Evolutionary conservation across 2,888 invertebrate species (phyloP).

Genomic region (Drosophila imparisetae): DNA sequence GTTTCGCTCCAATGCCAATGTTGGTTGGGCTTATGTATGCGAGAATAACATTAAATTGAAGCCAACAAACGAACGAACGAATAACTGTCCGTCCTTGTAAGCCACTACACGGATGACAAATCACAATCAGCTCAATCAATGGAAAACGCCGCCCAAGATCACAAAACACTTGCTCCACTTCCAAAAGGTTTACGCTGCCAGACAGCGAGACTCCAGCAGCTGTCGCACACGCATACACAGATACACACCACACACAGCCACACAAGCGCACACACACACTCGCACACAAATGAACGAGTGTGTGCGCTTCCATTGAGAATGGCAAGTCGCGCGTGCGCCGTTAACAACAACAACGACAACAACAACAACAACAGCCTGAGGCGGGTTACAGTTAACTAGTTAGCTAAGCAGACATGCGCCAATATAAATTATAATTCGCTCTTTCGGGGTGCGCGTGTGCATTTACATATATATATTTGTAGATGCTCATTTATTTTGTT

Average conservation of each 20-base stretch:
- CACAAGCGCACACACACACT: not conserved
- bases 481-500: constrained; percentile 15
- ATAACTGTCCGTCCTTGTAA: constrained; percentile 16
- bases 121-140: constrained; percentile 12
- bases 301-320: constrained; percentile 26
- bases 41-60: not conserved
- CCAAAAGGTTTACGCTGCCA: constrained; percentile 60
- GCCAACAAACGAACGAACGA: not conserved
- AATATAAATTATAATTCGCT: constrained; percentile 41
- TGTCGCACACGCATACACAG: constrained; percentile 9
- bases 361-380: constrained; percentile 4
- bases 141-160: constrained; percentile 10
- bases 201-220: constrained; percentile 68
- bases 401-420: constrained; percentile 65
- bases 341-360: constrained; percentile 21
- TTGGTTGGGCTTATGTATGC: not conserved
- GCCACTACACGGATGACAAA: constrained; percentile 5
- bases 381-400: constrained; percentile 55
- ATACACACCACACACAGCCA: constrained; percentile 15
- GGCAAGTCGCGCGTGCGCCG: constrained; percentile 59
- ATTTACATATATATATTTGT: constrained; percentile 19
- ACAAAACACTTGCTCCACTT: constrained; percentile 73
- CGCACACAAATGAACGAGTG: not conserved
- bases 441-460: constrained; percentile 34
- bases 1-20: not conserved